Evolutionary conservation across 1,140 invertebrate species (phyloP), one percentile per base, ranked within the genome.

Genomic region (Steinernema feltiae): DNA sequence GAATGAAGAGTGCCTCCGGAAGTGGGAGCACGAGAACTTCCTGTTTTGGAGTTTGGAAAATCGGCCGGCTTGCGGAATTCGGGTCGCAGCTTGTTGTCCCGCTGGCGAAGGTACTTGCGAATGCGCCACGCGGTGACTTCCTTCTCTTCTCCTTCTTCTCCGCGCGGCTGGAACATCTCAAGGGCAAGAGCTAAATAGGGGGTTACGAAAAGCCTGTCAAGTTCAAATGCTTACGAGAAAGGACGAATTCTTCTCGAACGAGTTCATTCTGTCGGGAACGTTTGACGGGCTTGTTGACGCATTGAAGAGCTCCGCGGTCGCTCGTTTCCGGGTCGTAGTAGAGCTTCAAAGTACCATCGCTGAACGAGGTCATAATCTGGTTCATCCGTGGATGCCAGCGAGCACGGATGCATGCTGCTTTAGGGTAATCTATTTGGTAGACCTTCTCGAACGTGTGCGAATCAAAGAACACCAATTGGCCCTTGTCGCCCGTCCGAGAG

Each of bases 341-440:
- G 69, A 94, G 91, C 83, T 94, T 94, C 0, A 96, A 91, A 0
- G 90, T 89, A 0, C 97, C 97, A 88, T 97, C 93, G 1, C 93
- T 94, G 83, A 92, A 93, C 0, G 94, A 93, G 12, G 95, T 91
- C 76, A 98, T 93, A 76, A 99, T 92, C 85, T 99, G 97, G 87
- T 98, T 98, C 0, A 99, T 87, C 87, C 94, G 94, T 0, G 96
- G 93, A 88, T 99, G 97, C 97, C 97, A 99, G 0, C 93, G 85
- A 1, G 91, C 91, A 84, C 94, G 92, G 31, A 99, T 93, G 0
- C 95, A 85, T 82, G 88, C 89, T 0, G 93, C 92, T 82, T 92
- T 89, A 0, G 91, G 89, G 12, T 94, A 91, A 48, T 90, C 88
- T 48, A 97, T 90, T 76, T 92, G 89, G 41, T 91, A 86, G 1